phyloP scores from a whole-genome alignment of 2,113 vertebrate species.

The Pica pica region DNA sequence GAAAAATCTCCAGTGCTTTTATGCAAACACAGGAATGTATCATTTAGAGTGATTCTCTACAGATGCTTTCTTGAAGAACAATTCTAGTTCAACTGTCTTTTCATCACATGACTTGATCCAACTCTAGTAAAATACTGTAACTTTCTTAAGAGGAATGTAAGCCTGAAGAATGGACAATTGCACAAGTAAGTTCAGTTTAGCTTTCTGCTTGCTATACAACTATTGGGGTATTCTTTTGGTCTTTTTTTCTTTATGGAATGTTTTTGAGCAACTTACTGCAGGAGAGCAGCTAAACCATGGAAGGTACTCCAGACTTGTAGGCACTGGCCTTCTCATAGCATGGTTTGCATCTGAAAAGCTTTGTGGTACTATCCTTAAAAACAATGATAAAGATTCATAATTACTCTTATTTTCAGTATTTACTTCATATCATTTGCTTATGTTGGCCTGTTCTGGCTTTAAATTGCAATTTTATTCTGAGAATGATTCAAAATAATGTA shows the following conservation, averaged over 20 bases:
- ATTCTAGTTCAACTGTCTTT: not conserved
- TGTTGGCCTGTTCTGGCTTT: not conserved
- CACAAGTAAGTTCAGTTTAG: not conserved
- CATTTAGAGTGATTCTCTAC: accelerated
- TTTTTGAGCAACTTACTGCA: not conserved
- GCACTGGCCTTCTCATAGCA: not conserved
- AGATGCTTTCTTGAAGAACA: not conserved
- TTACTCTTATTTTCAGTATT: not conserved
- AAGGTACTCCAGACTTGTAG: not conserved
- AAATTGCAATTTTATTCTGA: not conserved
- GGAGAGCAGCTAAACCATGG: not conserved
- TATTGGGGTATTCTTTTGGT: not conserved
- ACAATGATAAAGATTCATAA: not conserved
- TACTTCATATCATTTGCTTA: not conserved
- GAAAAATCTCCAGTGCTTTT: not conserved
- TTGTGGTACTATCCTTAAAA: not conserved
- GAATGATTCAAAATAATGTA: not conserved
- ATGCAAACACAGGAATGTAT: not conserved
- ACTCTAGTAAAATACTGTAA: not conserved
- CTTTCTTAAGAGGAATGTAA: not conserved
- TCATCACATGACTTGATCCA: not conserved
- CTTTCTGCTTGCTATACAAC: not conserved
- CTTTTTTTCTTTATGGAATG: not conserved
- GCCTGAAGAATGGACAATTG: not conserved
- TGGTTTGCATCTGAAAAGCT: not conserved